Base-by-base conservation (phyloP, 2,113 vertebrate genomes). In the Zootoca vivipara region DNA sequence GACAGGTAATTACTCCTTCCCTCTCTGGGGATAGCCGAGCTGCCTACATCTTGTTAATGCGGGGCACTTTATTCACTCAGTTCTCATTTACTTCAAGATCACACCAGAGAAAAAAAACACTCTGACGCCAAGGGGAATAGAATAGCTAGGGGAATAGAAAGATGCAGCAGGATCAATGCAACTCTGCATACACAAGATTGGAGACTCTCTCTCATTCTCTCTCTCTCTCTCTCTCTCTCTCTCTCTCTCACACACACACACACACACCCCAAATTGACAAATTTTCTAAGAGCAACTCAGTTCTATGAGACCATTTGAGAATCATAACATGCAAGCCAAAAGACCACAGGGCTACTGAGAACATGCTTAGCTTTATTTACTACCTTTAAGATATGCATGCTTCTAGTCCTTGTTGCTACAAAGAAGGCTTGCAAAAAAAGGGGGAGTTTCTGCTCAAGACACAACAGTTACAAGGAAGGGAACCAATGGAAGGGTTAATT, bases 61-160 rank as follows among this genome's bases (percentile, higher is more conserved):
- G 67, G 67, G 64, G 40, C 75, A 79, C 87, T 79, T 89, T 72
- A 85, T 89, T 79, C 82, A 85, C 87, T 89, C 87, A 79, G 64
- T 64, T 84, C 82, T 89, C 87, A 85, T 89, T 89, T 79, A 79
- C 65, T 89, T 85, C 85, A 82, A 86, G 79, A 82, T 62, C 46
- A 82, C 42, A 7, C 28, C 62, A 82, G 72, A 20, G 20, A 42
- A 33, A 24, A 67, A 42, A 33, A 24, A 67, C 65, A 18, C 79
- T 20, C 8, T 28, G 26, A 3, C 2, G 3, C 40, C 72, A 56
- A 69, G 73, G 87, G 72, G n/a, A n/a, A n/a, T n/a, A n/a, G n/a
- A n/a, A n/a, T 18, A 52, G 38, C 86, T 33, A 6, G 56, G 56
- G 72, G 83, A 83, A 83, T 77, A 69, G 67, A 77, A 77, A 77